Evolutionary conservation across 2,888 invertebrate genomes (phyloP), one percentile per base, ranked within the genome.

Genomic region (Drosophila trichaetosa): DNA sequence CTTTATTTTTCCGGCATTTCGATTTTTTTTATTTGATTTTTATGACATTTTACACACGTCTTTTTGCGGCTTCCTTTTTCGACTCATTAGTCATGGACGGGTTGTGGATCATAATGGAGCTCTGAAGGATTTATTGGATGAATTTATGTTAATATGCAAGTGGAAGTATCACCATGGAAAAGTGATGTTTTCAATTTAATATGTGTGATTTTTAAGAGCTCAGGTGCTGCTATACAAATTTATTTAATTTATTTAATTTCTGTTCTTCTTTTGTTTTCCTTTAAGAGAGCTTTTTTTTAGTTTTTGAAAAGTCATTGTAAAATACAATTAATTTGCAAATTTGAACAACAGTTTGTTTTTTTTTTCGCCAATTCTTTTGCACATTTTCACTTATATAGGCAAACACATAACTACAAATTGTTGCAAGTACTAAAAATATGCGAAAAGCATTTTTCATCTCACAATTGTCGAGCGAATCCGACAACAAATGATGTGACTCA

Each of bases 1-100:
- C 57, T 79, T 83, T 81, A 79, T 80, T 59, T 75, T 42, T 73
- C 70, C 78, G 73, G 77, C 84, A 82, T 89, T 75, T 86, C 48
- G 38, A 21, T 36, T 70, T 63, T 21, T 81, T 73, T 69, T 80
- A 72, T 81, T 79, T 57, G 67, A 46, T 72, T 87, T 84, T 84
- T 84, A 87, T 83, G 73, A 66, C 77, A 61, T 73, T 89, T 83
- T 68, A 72, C 76, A 71, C 73, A 57, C 72, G 63, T 58, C 3
- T 42, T 69, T 83, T 82, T 59, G 63, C 53, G 75, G 66, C 49
- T 67, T 53, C 62, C 60, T 80, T 86, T 80, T 79, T 71, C 33
- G 54, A 21, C 24, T 60, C 52, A 67, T 84, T 87, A 87, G 64
- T 84, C 89, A 84, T 70, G 67, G 57, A 62, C 65, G 61, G 52